These are phyloP conservation scores for Laupala kohalensis DNA, from an alignment of 1,140 invertebrate genomes.

Conservation along the genomic window DNA sequence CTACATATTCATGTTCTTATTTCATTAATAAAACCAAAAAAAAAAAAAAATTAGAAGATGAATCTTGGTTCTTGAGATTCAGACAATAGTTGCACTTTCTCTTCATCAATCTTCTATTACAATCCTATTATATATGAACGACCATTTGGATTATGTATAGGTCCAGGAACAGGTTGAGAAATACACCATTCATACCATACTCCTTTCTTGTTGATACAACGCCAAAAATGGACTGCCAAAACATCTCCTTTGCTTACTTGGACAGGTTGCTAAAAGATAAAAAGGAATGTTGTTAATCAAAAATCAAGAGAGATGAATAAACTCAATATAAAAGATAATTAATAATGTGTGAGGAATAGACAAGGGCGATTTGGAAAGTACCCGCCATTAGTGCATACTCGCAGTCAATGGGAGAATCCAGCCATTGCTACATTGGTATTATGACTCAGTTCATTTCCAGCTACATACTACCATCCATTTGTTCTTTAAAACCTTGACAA, in stretches of 20 bases:
- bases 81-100: no score
- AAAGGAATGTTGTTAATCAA: not conserved
- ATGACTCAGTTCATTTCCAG: not conserved
- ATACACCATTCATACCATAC: slow-evolving; percentile 97
- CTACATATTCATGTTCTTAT: no score
- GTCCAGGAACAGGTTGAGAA: slow-evolving; percentile 42
- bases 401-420: not conserved
- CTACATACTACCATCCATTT: no score
- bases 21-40: no score
- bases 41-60: no score
- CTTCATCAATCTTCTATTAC: no score
- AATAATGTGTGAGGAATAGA: slow-evolving; percentile 5
- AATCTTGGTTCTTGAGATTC: no score
- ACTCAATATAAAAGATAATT: no score
- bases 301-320: not conserved
- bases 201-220: slow-evolving; percentile 55
- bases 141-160: slow-evolving; percentile 72
- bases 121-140: slow-evolving; percentile 56
- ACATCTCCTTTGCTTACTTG: slow-evolving; percentile 50
- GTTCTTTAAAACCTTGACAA: no score
- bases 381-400: not conserved
- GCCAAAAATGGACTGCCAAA: slow-evolving; percentile 78
- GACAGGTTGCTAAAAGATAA: slow-evolving; percentile 53
- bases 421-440: slow-evolving; percentile 1
- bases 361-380: no score